phyloP scores from a whole-genome alignment of 1,140 invertebrate genomes.

The Neelides sp. region DNA sequence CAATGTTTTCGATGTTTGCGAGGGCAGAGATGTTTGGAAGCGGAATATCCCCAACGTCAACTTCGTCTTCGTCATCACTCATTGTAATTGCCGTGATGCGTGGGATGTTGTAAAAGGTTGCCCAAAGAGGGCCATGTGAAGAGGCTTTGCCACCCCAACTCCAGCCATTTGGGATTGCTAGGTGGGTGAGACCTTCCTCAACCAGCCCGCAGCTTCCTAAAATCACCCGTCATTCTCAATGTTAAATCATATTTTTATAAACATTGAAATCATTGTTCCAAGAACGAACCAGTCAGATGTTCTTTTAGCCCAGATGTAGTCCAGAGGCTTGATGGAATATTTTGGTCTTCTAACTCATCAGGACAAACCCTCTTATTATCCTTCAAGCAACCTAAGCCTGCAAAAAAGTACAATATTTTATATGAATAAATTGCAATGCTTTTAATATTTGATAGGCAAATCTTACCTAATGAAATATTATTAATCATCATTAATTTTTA shows the following conservation, averaged over 20 bases:
- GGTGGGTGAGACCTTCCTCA: constrained; percentile 51
- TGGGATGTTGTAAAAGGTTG: constrained; percentile 35
- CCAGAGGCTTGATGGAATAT: constrained; percentile 23
- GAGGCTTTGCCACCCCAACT: constrained; percentile 62
- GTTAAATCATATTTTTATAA: constrained; percentile 9
- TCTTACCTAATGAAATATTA: background rate
- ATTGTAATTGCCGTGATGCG: background rate
- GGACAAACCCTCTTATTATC: too few species aligned
- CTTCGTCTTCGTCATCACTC: background rate
- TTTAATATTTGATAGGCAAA: background rate
- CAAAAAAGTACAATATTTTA: background rate
- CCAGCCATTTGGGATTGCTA: constrained; percentile 70
- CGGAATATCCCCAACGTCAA: too few species aligned
- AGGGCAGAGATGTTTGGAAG: too few species aligned
- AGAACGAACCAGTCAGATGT: constrained; percentile 16
- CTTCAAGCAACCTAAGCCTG: constrained; percentile 22
- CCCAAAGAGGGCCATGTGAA: constrained; percentile 57
- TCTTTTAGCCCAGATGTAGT: constrained; percentile 18
- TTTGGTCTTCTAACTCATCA: too few species aligned
- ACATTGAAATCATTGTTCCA: background rate
- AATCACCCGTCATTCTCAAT: constrained; percentile 38
- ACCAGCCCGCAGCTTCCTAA: constrained; percentile 53
- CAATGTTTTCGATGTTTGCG: too few species aligned
- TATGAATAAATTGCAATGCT: background rate
- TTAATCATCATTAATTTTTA: too few species aligned